Evolutionary conservation across 2,113 vertebrate genomes (phyloP).

Genomic region (Callochromis pleurospilus): DNA sequence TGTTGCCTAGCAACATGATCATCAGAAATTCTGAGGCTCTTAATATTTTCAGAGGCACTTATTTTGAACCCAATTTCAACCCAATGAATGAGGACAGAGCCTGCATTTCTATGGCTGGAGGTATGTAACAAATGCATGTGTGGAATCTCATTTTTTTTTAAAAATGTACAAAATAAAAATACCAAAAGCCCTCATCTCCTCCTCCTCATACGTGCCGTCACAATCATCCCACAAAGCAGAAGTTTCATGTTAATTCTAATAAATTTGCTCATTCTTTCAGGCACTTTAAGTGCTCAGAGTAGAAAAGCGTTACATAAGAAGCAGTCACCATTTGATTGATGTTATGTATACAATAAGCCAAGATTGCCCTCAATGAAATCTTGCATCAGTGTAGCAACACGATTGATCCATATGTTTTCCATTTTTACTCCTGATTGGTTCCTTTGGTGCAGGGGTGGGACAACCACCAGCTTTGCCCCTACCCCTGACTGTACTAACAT

Average conservation of each 20-base stretch:
- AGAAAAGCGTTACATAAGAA: neutral
- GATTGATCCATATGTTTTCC: neutral
- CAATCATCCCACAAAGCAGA: neutral
- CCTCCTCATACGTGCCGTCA: neutral
- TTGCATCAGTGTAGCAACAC: neutral
- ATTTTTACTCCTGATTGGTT: neutral
- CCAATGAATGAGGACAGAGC: neutral
- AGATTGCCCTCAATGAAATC: no score
- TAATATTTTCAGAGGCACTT: neutral
- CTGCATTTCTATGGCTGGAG: neutral
- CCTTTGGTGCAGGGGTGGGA: neutral
- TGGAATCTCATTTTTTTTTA: rapidly evolving
- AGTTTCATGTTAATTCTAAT: neutral
- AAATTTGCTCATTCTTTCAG: neutral
- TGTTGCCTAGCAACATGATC: neutral
- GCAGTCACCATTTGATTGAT: neutral
- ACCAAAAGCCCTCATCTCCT: neutral
- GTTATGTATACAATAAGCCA: neutral
- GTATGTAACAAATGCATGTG: neutral
- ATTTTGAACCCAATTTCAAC: neutral
- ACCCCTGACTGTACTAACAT: neutral
- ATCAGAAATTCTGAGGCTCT: neutral
- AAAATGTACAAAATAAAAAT: neutral
- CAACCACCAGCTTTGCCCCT: neutral
- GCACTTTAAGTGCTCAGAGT: neutral